Base-by-base conservation (phyloP, 2,797 vertebrate genomes). In the Threskiornis aethiopicus region DNA sequence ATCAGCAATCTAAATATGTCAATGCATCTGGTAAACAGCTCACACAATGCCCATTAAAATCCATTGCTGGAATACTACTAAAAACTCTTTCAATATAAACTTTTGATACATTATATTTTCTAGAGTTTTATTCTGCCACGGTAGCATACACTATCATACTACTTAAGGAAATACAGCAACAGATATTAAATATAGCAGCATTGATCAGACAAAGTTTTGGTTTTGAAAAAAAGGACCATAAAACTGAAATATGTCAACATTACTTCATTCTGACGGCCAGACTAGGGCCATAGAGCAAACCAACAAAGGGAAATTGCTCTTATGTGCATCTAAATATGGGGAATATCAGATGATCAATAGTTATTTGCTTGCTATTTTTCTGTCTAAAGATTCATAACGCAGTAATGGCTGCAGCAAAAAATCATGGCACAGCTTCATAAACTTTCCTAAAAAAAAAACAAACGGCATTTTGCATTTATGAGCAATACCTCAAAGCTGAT, bases 171-270 rank as follows among this genome's bases (percentile, higher is more conserved):
- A 96, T 66, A 59, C 3, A 78, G 67, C 83, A 80, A 62, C 79
- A 11, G 31, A 29, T 15, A 90, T 78, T 93, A 93, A 91, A 89
- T 80, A 69, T 3, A 92, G n/a, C 28, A 76, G 31, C 54, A 83
- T 3, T 61, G 59, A 92, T 65, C 80, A 87, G 57, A 69, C 44
- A 44, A 80, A 67, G 44, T 64, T 91, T 85, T 75, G 62, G 15
- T 13, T 77, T 85, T 65, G 78, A 35, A 86, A 88, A 87, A 84
- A 76, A 71, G 33, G 28, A 61, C 33, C 44, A 89, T 93, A 88
- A 94, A 95, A 87, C 12, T 82, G 89, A 95, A 94, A 95, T 82
- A 87, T 72, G 64, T 39, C 76, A 92, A 66, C 66, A 47, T 88
- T 94, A 58, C 35, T 86, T 90, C 72, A 62, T 59, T 81, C 24